Percentiles rank a stretch among this genome's conserved stretches.
Evolutionary conservation across 1,140 invertebrate species (phyloP).

Genomic region (Atopsyche davidsoni): DNA sequence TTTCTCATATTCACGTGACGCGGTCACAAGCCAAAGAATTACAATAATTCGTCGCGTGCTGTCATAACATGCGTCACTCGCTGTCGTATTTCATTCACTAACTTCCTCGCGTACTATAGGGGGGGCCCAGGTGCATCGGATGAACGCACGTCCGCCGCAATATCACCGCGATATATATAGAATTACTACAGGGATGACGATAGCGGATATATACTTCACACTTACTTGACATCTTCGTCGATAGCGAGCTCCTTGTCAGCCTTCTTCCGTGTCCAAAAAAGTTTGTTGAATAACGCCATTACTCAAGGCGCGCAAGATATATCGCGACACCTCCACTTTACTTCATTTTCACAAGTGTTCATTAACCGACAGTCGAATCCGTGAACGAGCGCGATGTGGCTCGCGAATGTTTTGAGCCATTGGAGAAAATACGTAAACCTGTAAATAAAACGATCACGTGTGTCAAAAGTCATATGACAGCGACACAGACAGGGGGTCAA

Average conservation of each 20-base stretch:
- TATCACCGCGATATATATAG: constrained; percentile 34
- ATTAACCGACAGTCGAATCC: constrained; percentile 6
- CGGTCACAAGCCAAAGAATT: not conserved
- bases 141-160: not conserved
- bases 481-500: constrained; percentile 9
- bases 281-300: constrained; percentile 45
- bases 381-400: constrained; percentile 6
- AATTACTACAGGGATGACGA: constrained; percentile 33
- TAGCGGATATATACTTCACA: too few relatives aligned
- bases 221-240: constrained; percentile 42
- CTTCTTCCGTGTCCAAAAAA: constrained; percentile 44
- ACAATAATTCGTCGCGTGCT: not conserved
- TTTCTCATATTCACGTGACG: not conserved
- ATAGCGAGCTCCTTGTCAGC: constrained; percentile 38
- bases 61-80: constrained; percentile 3
- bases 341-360: constrained; percentile 14
- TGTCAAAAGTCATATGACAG: constrained; percentile 23
- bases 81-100: not conserved
- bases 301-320: constrained; percentile 35
- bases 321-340: constrained; percentile 10
- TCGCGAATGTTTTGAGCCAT: constrained; percentile 11
- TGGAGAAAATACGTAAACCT: constrained; percentile 7
- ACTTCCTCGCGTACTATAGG: constrained; percentile 29
- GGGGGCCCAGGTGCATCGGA: constrained; percentile 22
- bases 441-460: constrained; percentile 24